These are phyloP conservation scores for Trachelus iudaicus DNA, from an alignment of 2,888 invertebrate species.

Conservation along the genomic window DNA sequence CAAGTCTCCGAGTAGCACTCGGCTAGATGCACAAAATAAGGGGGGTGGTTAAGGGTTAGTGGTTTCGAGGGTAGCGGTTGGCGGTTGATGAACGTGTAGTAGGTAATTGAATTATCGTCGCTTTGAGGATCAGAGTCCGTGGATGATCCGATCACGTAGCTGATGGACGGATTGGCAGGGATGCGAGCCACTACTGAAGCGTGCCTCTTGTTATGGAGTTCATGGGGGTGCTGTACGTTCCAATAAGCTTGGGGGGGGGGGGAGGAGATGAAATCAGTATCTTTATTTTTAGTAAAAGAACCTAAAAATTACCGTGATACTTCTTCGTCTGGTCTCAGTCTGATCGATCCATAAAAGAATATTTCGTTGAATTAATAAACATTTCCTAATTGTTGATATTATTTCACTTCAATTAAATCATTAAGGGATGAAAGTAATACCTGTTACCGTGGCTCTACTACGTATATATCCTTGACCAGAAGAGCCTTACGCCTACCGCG, in stretches of 20 bases:
- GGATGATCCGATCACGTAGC: conserved; percentile 63
- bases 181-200: conserved; percentile 59
- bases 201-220: conserved; percentile 1
- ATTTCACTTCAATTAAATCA: background rate
- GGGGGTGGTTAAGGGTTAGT: conserved; percentile 38
- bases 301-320: background rate
- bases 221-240: background rate
- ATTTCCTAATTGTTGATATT: background rate
- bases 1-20: conserved; percentile 4
- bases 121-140: conserved; percentile 65
- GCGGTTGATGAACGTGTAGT: conserved; percentile 60
- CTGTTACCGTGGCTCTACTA: background rate
- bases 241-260: background rate
- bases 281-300: background rate
- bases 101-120: conserved; percentile 65
- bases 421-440: background rate
- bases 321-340: background rate
- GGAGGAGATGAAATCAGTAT: background rate
- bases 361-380: background rate
- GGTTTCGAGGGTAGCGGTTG: conserved; percentile 47
- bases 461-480: background rate
- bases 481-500: conserved; percentile 25
- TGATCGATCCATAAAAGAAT: background rate
- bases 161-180: conserved; percentile 61
- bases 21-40: conserved; percentile 8